These are phyloP conservation scores for Limnodromus scolopaceus DNA, from an alignment of 2,797 vertebrate genomes.

Conservation along the genomic window DNA sequence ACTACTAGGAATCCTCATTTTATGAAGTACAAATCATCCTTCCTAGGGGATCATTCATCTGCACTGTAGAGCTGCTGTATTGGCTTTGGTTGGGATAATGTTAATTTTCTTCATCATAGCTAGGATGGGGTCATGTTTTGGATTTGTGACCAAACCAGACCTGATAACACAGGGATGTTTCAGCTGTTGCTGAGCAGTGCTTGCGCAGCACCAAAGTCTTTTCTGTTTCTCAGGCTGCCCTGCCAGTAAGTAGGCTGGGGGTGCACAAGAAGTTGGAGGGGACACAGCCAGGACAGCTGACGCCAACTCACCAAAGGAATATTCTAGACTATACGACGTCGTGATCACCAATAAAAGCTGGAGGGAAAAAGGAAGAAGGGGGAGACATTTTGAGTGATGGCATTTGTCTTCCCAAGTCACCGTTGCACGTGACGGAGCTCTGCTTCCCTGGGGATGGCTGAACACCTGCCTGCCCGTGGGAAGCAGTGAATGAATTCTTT, in stretches of 20 bases:
- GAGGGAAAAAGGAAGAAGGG: not conserved
- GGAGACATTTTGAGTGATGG: not conserved
- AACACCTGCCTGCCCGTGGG: not conserved
- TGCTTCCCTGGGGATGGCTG: not conserved
- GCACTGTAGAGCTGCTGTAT: not conserved
- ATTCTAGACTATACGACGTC: accelerated
- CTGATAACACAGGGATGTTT: not conserved
- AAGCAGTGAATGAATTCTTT: not conserved
- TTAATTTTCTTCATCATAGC: not conserved
- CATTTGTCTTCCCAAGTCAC: not conserved
- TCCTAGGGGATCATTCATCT: not conserved
- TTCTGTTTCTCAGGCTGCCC: accelerated
- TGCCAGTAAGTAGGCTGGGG: accelerated
- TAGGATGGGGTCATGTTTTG: not conserved
- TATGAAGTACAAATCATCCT: not conserved
- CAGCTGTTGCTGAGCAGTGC: not conserved
- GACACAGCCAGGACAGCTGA: not conserved
- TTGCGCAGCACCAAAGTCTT: not conserved
- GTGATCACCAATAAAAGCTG: not conserved
- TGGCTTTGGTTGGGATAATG: not conserved
- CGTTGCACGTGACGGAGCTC: accelerated
- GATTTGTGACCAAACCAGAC: not conserved
- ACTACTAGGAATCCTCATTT: not conserved
- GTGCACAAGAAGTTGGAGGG: not conserved
- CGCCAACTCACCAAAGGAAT: not conserved